phyloP scores from a whole-genome alignment of 2,113 vertebrate genomes.

The Hystrix brachyura region DNA sequence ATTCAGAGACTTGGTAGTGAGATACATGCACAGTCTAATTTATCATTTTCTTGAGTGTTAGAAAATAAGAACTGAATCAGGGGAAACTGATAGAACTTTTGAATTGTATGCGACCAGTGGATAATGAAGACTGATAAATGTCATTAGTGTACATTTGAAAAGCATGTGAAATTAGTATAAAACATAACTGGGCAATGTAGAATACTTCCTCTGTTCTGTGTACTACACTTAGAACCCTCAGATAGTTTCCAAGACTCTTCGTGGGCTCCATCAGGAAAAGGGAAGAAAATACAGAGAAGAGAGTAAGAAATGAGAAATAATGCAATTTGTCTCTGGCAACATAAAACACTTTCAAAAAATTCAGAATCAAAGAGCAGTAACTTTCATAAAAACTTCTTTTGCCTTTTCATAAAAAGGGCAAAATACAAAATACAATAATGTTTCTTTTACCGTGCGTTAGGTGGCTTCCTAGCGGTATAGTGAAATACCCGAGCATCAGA shows the following conservation, averaged over 20 bases:
- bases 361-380: background rate
- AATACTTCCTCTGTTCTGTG: background rate
- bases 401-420: background rate
- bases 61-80: background rate
- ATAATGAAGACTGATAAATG: background rate
- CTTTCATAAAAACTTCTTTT: background rate
- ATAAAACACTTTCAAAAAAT: background rate
- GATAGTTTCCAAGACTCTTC: background rate
- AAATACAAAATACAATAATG: background rate
- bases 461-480: background rate
- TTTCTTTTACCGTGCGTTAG: background rate
- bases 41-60: constrained; percentile 13
- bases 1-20: background rate
- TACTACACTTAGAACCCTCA: background rate
- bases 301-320: constrained; percentile 20
- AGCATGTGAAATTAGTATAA: background rate
- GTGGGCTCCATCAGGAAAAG: background rate
- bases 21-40: background rate
- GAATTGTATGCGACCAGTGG: background rate
- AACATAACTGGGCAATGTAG: background rate
- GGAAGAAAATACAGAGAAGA: background rate
- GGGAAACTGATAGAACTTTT: background rate
- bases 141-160: background rate
- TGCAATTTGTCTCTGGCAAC: background rate
- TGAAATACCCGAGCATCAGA: background rate